A percentile compares a stretch with the other conserved stretches of the same genome.
Conservation (phyloP, 2,113 vertebrate species). For the Gila orcuttii region DNA sequence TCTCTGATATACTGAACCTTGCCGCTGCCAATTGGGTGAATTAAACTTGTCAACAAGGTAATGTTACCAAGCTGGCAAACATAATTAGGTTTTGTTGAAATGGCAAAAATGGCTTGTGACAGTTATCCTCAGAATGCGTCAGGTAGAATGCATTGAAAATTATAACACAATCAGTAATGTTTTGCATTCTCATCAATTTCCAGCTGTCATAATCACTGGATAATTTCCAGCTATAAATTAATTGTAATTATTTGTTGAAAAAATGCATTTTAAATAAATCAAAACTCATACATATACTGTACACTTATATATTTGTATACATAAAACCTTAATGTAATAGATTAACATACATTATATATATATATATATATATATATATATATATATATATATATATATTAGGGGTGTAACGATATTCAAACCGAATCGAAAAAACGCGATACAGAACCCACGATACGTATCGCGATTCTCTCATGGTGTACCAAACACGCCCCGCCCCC, state of each 20-base stretch:
- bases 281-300: no score
- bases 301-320: no score
- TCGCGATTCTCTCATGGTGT: no score
- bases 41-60: background rate
- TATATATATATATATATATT: no score
- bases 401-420: no score
- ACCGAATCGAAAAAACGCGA: no score
- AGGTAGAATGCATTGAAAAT: background rate
- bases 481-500: no score
- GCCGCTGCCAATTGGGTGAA: background rate
- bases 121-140: background rate
- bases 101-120: background rate
- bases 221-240: background rate
- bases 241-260: background rate
- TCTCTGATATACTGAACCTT: background rate
- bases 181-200: background rate
- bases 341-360: no score
- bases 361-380: no score
- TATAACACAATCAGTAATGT: background rate
- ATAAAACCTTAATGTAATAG: no score
- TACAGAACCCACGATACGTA: no score
- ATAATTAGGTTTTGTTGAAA: conserved; percentile 14
- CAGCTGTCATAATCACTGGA: background rate
- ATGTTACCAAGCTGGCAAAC: conserved; percentile 7
- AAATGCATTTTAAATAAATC: no score